Evolutionary conservation across 2,888 invertebrate genomes (phyloP), one percentile per base, ranked within the genome.

Genomic region (Gortyna flavago): DNA sequence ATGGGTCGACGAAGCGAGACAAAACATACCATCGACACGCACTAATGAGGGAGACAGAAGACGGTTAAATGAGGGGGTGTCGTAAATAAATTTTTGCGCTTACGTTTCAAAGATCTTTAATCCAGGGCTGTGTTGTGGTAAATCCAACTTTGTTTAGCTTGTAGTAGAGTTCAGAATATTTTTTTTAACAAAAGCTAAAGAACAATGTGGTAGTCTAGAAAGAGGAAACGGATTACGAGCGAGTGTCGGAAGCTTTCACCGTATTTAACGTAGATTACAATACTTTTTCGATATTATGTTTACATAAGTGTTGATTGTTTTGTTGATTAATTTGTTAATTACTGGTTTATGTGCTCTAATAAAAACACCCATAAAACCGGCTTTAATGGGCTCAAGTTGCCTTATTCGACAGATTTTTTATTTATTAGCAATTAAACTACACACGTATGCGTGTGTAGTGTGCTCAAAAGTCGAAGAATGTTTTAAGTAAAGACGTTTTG

Each of bases 51-150:
- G 93, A 90, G 94, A 95, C 85, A 87, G 87, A 88, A 90, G 85
- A 91, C 86, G 89, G 91, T 92, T 93, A 94, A 95, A 94, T 94
- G 92, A 94, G 94, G 93, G 95, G 94, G 94, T 95, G 94, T 94
- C 93, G 93, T 95, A 95, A 95, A 95, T 95, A 94, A 90, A 93
- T 94, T 94, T 94, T 93, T 91, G 90, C 90, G 90, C 92, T 93
- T 91, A 92, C 90, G 92, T 91, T 93, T 93, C 93, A 93, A 93
- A 94, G 92, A 93, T 93, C 92, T 90, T 92, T 92, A 92, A 92
- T 91, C 85, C 86, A 75, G 66, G 25, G 9, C 32, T 62, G 51
- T 57, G 79, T 77, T 66, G 59, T 84, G 79, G 85, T 77, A 90
- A 87, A 90, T 79, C 57, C 77, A 76, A 82, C 88, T 82, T 80